phyloP scores from a whole-genome alignment of 2,888 invertebrate genomes.

The Heterodera filipjevi region DNA sequence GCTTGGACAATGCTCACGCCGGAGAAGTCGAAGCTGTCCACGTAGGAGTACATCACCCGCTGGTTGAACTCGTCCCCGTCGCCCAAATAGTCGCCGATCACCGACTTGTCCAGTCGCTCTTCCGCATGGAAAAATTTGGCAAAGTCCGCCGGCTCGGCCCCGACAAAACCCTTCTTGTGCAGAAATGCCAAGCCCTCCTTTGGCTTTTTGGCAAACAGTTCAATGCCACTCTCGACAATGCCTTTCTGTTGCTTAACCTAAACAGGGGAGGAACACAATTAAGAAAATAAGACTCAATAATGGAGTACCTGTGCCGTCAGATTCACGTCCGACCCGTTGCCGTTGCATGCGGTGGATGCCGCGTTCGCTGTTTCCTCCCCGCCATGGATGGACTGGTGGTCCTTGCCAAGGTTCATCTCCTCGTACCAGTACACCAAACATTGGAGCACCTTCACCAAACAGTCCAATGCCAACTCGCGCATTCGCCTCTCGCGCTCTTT shows the following conservation, averaged over 20 bases:
- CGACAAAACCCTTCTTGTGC: conserved; percentile 87
- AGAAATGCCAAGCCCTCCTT: conserved; percentile 88
- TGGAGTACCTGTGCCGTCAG: conserved; percentile 11
- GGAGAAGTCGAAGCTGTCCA: conserved; percentile 88
- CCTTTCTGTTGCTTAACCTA: conserved; percentile 96
- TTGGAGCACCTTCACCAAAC: conserved; percentile 93
- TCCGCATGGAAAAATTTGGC: conserved; percentile 93
- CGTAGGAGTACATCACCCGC: conserved; percentile 93
- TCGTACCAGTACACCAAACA: conserved; percentile 86
- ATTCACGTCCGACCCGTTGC: conserved; percentile 25
- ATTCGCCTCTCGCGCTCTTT: conserved; percentile 88
- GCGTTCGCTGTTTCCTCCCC: conserved; percentile 31
- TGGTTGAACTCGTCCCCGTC: conserved; percentile 82
- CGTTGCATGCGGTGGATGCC: conserved; percentile 6
- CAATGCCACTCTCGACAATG: conserved; percentile 98
- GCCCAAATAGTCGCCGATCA: conserved; percentile 87
- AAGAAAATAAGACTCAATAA: background rate
- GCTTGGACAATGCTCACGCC: conserved; percentile 45
- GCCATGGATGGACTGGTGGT: conserved; percentile 26
- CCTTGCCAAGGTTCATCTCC: conserved; percentile 48
- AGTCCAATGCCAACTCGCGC: conserved; percentile 80
- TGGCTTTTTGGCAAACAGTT: conserved; percentile 93
- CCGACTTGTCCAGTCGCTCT: conserved; percentile 84
- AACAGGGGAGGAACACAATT: too few species aligned
- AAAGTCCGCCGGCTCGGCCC: conserved; percentile 80